These are phyloP conservation scores for Acropora tenuis DNA, from an alignment of 64 coral and sea anemone genomes.

Conservation along the genomic window DNA sequence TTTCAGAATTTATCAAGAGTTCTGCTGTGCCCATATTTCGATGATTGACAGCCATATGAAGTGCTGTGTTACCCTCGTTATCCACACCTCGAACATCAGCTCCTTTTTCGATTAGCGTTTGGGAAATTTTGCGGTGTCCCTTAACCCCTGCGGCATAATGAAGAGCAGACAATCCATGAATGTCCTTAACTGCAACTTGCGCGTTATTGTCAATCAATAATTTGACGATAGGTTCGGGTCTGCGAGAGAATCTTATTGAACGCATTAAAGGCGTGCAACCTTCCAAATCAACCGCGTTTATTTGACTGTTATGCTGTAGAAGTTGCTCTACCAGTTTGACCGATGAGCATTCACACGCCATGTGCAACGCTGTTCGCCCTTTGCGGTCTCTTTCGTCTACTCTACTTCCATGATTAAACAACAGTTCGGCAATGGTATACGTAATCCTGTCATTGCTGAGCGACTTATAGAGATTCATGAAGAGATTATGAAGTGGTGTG, in stretches of 20 bases:
- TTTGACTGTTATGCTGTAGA: slow-evolving; percentile 40
- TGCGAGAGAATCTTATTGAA: slow-evolving; percentile 63
- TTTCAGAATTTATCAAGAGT: slow-evolving; percentile 62
- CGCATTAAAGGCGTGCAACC: slow-evolving; percentile 78
- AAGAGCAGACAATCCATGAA: slow-evolving; percentile 49
- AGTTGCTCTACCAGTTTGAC: slow-evolving; percentile 65
- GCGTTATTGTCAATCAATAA: slow-evolving; percentile 64
- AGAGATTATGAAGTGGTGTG: slow-evolving; percentile 64
- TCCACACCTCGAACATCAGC: slow-evolving; percentile 59
- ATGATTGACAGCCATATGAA: slow-evolving; percentile 75
- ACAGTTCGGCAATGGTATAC: slow-evolving; percentile 14
- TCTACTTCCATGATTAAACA: slow-evolving; percentile 55
- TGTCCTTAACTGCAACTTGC: slow-evolving; percentile 39
- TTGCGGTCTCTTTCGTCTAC: slow-evolving; percentile 47
- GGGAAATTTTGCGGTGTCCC: slow-evolving; percentile 65
- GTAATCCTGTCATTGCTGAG: slow-evolving; percentile 53
- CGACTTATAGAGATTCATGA: slow-evolving; percentile 34
- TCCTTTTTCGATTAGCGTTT: slow-evolving; percentile 63
- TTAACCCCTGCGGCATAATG: slow-evolving; percentile 83
- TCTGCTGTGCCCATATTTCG: slow-evolving; percentile 79
- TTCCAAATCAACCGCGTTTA: slow-evolving; percentile 65
- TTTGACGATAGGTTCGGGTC: slow-evolving; percentile 59
- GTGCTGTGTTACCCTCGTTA: slow-evolving; percentile 60
- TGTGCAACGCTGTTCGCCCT: slow-evolving; percentile 69
- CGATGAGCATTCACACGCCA: slow-evolving; percentile 66